Evolutionary conservation across 2,888 invertebrate genomes (phyloP), one percentile per base, ranked within the genome.

Genomic region (Drosophila limbata): DNA sequence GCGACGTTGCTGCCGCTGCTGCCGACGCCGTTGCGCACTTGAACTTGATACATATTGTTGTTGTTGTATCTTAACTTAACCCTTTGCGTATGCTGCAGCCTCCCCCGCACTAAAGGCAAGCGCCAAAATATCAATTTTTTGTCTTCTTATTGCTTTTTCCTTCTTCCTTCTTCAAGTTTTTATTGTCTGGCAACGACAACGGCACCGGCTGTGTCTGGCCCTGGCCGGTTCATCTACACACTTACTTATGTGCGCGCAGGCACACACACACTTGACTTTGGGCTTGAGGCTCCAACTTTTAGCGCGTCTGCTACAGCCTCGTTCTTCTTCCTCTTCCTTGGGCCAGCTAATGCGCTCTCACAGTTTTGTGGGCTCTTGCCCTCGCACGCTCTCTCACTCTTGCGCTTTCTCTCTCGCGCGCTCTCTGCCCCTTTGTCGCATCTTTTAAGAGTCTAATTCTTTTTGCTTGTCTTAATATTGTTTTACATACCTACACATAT

Each of bases 181-280:
- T 57, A 44, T 42, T 73, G 60, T 69, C 64, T 77, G 77, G 69
- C 52, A 55, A 15, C 35, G 65, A 33, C 67, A 50, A 42, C 47
- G 53, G 55, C 77, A 47, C 37, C 55, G 73, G 45, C 63, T 42
- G 28, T 44, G 50, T 17, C 50, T 55, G 59, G 73, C 75, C 64
- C 67, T 73, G 83, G 81, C 81, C 81, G 77, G 80, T 81, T 81
- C 74, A 80, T 77, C 44, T 65, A 21, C 53, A 61, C 52, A 64
- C 65, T 51, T 48, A 47, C 51, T 17, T 28, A 35, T 52, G 35
- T 9, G n/a, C 8, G 40, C 17, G n/a, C 37, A 47, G 25, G 44
- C 25, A 37, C 28, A 60, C n/a, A 21, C 65, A 69, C 72, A 79
- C 63, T 72, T 79, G 79, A 79, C 77, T 77, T 77, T 77, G 67